Evolutionary conservation across 2,888 invertebrate species (phyloP).

Genomic region (Leptinotarsa haldemani): DNA sequence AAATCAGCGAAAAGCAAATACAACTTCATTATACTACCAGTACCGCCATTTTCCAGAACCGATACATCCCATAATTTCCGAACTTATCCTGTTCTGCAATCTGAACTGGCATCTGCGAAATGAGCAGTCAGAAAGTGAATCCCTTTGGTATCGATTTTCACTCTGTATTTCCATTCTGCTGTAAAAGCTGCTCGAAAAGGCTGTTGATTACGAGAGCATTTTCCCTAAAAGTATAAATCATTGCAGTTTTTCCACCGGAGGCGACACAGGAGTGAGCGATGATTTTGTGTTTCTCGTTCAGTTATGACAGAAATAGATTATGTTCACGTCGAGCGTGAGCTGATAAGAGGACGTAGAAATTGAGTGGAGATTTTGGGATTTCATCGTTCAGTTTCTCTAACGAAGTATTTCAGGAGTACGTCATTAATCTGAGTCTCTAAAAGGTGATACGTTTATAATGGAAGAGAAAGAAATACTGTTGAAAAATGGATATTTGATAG

Average conservation of each 20-base stretch:
- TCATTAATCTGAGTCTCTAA: not conserved
- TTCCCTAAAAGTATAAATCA: slow-evolving; percentile 15
- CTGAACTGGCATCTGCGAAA: slow-evolving; percentile 11
- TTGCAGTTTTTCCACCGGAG: slow-evolving; percentile 16
- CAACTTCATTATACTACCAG: not conserved
- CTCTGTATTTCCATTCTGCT: slow-evolving; percentile 14
- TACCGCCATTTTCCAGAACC: no score
- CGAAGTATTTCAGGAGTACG: slow-evolving; percentile 1
- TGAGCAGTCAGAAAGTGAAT: slow-evolving; percentile 19
- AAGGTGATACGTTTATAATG: no score
- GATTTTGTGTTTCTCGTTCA: slow-evolving; percentile 18
- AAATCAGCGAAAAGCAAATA: not conserved
- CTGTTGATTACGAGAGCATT: slow-evolving; percentile 17
- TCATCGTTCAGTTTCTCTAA: slow-evolving; percentile 14
- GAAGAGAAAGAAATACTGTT: no score
- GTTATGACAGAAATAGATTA: slow-evolving; percentile 24
- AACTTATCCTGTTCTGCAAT: not conserved
- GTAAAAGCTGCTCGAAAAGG: slow-evolving; percentile 10
- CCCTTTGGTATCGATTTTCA: slow-evolving; percentile 7
- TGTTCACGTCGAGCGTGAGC: slow-evolving; percentile 9
- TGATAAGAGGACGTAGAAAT: slow-evolving; percentile 24
- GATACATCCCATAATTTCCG: not conserved
- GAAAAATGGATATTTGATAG: no score
- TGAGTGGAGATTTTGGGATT: slow-evolving; percentile 26
- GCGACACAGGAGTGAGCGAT: slow-evolving; percentile 19